Conservation (phyloP, 2,113 vertebrate genomes). For the Malurus alboscapulatus region DNA sequence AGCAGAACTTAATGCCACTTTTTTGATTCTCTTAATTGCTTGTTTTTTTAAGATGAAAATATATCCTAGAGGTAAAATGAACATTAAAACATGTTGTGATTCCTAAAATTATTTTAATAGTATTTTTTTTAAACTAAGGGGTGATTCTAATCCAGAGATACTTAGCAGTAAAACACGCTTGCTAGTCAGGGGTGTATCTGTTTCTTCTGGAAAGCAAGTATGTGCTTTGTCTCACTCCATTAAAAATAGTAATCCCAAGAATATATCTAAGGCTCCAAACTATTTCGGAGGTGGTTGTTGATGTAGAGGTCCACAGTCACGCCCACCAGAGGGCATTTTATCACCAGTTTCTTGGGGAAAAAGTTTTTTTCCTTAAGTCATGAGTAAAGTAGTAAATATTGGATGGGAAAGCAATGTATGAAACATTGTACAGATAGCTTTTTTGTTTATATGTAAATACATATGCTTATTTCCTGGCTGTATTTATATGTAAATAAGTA, state of each 20-base stretch:
- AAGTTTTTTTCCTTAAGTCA: constrained; percentile 34
- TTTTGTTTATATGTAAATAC: constrained; percentile 56
- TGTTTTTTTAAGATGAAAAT: neutral
- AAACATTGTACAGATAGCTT: constrained; percentile 36
- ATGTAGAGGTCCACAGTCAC: constrained; percentile 63
- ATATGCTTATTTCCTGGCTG: constrained; percentile 64
- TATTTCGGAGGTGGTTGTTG: neutral
- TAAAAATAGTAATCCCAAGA: constrained; percentile 49
- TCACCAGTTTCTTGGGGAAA: constrained; percentile 63
- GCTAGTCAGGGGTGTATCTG: neutral
- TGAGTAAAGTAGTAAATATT: constrained; percentile 22
- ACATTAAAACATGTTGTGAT: neutral
- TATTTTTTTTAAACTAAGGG: neutral
- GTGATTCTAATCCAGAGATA: neutral
- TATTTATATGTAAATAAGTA: constrained; percentile 66
- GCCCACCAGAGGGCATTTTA: constrained; percentile 79
- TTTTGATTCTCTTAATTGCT: neutral
- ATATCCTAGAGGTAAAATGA: neutral
- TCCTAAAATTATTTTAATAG: neutral
- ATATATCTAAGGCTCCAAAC: neutral
- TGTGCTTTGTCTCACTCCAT: constrained; percentile 40
- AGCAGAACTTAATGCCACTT: neutral
- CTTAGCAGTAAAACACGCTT: neutral
- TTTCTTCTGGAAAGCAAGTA: constrained; percentile 2
- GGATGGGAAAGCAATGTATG: constrained; percentile 7